Evolutionary conservation across 2,888 invertebrate species (phyloP), one percentile per base, ranked within the genome.

Genomic region (Xanthorhoe spadicearia): DNA sequence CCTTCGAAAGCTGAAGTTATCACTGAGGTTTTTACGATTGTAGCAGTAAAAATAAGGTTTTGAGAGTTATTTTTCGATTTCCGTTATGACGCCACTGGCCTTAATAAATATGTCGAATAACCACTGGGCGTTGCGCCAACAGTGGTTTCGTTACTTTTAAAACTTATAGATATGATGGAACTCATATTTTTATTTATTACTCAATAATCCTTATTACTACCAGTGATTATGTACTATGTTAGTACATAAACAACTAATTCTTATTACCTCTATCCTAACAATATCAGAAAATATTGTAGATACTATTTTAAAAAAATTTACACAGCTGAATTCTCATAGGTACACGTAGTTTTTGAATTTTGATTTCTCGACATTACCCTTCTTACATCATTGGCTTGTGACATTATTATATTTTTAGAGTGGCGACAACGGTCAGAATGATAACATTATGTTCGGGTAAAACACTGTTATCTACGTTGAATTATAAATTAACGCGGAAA

Each of bases 41-140:
- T 23, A n/a, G 46, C 48, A 46, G 35, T 60, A 64, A 64, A 64
- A 59, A 17, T 38, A 32, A 54, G 19, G 23, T 56, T 62, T 38
- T 6, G 50, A 61, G 35, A 19, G 8, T 48, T 59, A 28, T 17
- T 48, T 19, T 55, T 61, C 49, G 59, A 55, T 61, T 55, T 38
- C 55, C 48, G 19, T 53, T 32, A 32, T 53, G 53, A 53, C 53
- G 13, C 51, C 19, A 32, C 53, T 53, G 32, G 9, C 19, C 28
- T 6, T n/a, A 54, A 54, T 61, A 61, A 54, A 61, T 46, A 61
- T 54, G 61, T 54, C 61, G 48, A 61, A 49, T 35, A 52, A 51
- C 19, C 35, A 9, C 48, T 35, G 48, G 61, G 61, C 63, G 32
- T 58, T 23, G 23, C 9, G 63, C 63, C 63, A 63, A 63, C 51